phyloP scores from a whole-genome alignment of 53 echinoderm and acorn worm species.

The Echinometra lucunter region DNA sequence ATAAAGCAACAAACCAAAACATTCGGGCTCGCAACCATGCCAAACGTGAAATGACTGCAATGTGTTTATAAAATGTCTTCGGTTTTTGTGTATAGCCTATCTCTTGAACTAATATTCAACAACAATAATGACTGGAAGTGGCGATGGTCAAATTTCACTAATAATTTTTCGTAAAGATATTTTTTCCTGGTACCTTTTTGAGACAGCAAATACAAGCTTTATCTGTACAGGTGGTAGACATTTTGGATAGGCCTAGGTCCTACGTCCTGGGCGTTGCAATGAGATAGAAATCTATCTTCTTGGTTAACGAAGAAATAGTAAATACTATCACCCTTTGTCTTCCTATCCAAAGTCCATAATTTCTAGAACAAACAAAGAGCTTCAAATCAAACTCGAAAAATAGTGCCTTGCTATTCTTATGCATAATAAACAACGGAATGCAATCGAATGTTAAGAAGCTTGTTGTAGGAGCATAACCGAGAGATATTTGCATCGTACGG shows the following conservation, averaged over 20 bases:
- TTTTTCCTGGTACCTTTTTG: neutral
- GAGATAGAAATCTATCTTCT: neutral
- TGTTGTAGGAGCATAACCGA: neutral
- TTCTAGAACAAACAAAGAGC: neutral
- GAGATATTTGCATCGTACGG: neutral
- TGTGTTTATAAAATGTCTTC: neutral
- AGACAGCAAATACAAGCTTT: neutral
- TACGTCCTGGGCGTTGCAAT: neutral
- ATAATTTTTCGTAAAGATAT: neutral
- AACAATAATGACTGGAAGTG: neutral
- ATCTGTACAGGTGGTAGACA: neutral
- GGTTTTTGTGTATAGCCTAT: neutral
- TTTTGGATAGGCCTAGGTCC: neutral
- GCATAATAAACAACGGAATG: neutral
- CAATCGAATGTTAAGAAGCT: neutral
- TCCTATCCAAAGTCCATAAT: constrained; percentile 6
- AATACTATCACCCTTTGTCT: neutral
- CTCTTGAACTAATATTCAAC: neutral
- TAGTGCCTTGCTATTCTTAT: neutral
- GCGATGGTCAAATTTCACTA: neutral
- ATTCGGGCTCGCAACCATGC: neutral
- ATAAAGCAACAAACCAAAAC: too few relatives aligned
- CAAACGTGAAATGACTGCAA: too few relatives aligned
- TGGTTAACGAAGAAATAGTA: neutral
- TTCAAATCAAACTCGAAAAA: neutral